Percentiles rank a stretch among this genome's conserved stretches.
These are phyloP conservation scores for Sorex maritimensis DNA, from an alignment of 2,797 vertebrate species.

Conservation along the genomic window DNA sequence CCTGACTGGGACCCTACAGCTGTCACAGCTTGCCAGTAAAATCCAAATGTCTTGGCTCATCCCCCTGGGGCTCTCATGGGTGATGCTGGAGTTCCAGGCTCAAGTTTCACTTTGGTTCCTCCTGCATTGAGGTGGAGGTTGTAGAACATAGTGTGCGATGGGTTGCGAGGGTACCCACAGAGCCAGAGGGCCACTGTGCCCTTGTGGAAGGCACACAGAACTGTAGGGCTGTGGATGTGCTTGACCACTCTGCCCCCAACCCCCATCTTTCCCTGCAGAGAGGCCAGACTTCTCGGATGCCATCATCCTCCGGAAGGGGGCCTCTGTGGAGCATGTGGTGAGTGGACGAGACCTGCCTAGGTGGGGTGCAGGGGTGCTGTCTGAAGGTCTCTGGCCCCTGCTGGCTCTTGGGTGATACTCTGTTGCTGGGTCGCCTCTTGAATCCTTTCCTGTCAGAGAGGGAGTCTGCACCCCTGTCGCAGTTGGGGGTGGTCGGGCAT, in stretches of 20 bases:
- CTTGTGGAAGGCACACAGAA: background rate
- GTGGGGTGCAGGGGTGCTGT: background rate
- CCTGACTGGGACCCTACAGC: background rate
- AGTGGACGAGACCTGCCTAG: slow-evolving; percentile 67
- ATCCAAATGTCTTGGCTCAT: background rate
- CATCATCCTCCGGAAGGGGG: slow-evolving; percentile 98
- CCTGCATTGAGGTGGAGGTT: background rate
- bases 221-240: background rate
- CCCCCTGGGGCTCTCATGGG: background rate
- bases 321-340: slow-evolving; percentile 98
- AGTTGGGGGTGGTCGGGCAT: background rate
- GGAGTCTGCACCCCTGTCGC: background rate
- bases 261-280: slow-evolving; percentile 90
- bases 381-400: background rate
- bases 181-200: background rate
- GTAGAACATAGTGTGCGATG: background rate
- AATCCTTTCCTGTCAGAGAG: background rate
- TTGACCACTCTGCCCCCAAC: background rate
- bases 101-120: background rate
- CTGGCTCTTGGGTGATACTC: too few species aligned
- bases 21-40: background rate
- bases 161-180: too few species aligned
- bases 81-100: background rate
- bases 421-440: background rate
- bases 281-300: slow-evolving; percentile 97